Percentiles rank a stretch among this genome's conserved stretches.
phyloP scores from a whole-genome alignment of 1,140 invertebrate species.

The Bathynomus jamesi region DNA sequence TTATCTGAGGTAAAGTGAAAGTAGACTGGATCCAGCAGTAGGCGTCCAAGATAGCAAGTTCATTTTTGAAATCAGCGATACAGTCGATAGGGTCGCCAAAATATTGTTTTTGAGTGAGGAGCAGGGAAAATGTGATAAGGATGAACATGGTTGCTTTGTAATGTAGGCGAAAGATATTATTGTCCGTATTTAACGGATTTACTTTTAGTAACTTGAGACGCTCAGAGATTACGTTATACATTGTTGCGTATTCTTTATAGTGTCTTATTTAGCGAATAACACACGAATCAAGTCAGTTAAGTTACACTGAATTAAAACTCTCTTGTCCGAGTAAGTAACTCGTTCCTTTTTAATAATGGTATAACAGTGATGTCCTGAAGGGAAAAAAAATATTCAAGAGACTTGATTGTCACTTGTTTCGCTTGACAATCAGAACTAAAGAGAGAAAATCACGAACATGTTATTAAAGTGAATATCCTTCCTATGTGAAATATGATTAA shows the following conservation, averaged over 20 bases:
- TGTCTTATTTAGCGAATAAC: conserved; percentile 1
- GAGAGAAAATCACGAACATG: no score
- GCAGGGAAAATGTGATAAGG: conserved; percentile 76
- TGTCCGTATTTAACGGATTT: conserved; percentile 83
- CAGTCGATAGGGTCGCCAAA: conserved; percentile 92
- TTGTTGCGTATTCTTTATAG: conserved; percentile 40
- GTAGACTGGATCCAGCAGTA: conserved; percentile 95
- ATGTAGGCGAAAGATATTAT: conserved; percentile 86
- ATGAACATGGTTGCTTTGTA: conserved; percentile 90
- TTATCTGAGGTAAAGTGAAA: conserved; percentile 57
- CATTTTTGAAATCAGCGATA: conserved; percentile 58
- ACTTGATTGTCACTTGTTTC: no score
- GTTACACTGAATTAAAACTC: no score
- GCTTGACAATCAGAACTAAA: no score
- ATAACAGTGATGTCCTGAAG: no score
- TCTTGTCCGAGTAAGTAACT: no score
- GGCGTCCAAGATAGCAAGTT: conserved; percentile 72
- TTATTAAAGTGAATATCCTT: no score
- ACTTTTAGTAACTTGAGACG: conserved; percentile 82
- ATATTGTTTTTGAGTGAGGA: conserved; percentile 87
- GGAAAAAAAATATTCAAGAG: no score
- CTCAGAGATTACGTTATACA: conserved; percentile 89
- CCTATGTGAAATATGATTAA: no score
- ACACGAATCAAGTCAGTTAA: neutral
- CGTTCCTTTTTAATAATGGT: no score